These are phyloP conservation scores for Chrysemys picta DNA, from an alignment of 2,113 vertebrate species.

Conservation along the genomic window DNA sequence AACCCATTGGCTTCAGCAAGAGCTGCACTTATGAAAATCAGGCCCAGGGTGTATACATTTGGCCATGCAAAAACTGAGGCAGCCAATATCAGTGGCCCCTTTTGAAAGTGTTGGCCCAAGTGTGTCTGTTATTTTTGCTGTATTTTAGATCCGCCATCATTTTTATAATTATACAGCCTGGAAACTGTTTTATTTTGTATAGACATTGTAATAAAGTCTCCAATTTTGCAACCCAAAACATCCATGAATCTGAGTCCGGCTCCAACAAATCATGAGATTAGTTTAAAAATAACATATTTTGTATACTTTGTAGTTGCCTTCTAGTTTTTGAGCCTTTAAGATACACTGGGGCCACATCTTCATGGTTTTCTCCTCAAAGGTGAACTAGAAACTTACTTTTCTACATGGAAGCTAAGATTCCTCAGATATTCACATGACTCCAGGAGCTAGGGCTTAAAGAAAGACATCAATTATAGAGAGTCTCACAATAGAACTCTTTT, in stretches of 20 bases:
- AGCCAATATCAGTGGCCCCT: slow-evolving; percentile 53
- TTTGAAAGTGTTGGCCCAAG: slow-evolving; percentile 68
- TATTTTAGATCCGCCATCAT: slow-evolving; percentile 74
- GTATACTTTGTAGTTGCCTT: slow-evolving; percentile 72
- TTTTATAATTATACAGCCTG: slow-evolving; percentile 74
- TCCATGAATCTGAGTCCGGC: slow-evolving; percentile 68
- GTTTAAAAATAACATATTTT: slow-evolving; percentile 65
- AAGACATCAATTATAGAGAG: slow-evolving; percentile 42
- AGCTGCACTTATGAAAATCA: slow-evolving; percentile 71
- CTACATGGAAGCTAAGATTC: slow-evolving; percentile 63
- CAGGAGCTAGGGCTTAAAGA: slow-evolving; percentile 34
- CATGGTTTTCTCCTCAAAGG: slow-evolving; percentile 51
- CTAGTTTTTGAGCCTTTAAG: slow-evolving; percentile 65
- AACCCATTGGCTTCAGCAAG: slow-evolving; percentile 62
- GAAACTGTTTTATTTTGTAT: slow-evolving; percentile 76
- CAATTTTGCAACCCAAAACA: slow-evolving; percentile 64
- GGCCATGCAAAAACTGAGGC: slow-evolving; percentile 66
- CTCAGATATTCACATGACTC: slow-evolving; percentile 58
- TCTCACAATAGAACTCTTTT: slow-evolving; percentile 65
- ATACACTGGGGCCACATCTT: slow-evolving; percentile 66
- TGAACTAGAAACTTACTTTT: slow-evolving; percentile 64
- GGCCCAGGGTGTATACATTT: slow-evolving; percentile 63
- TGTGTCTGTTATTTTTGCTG: slow-evolving; percentile 62
- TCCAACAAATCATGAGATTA: slow-evolving; percentile 75
- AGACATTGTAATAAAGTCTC: slow-evolving; percentile 75